These are phyloP conservation scores for Nephrotoma appendiculata DNA, from an alignment of 2,888 invertebrate species.

Conservation along the genomic window DNA sequence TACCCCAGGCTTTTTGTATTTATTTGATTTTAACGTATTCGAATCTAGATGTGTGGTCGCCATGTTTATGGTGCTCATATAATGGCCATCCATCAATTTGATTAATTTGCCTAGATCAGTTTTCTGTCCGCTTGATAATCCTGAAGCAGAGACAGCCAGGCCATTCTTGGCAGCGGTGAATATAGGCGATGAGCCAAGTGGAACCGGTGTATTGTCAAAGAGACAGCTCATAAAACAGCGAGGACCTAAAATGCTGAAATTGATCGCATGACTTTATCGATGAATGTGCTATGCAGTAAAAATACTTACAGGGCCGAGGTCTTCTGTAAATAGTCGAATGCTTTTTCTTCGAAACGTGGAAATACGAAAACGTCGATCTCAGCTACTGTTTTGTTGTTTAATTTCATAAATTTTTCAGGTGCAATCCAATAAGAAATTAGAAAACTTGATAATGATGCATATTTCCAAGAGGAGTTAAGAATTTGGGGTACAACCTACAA, in stretches of 20 bases:
- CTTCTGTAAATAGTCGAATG: conserved; percentile 47
- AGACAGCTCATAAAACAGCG: conserved; percentile 63
- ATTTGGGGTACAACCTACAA: no score
- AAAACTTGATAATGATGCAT: no score
- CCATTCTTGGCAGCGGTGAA: conserved; percentile 70
- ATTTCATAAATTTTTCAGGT: conserved; percentile 40
- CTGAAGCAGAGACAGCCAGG: conserved; percentile 51
- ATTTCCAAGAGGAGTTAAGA: no score
- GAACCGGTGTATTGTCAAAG: conserved; percentile 54
- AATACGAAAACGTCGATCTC: conserved; percentile 65
- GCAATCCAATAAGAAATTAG: no score
- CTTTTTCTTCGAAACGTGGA: conserved; percentile 57
- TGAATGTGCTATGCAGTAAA: not conserved
- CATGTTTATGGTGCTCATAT: conserved; percentile 43
- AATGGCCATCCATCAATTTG: conserved; percentile 64
- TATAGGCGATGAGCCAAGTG: conserved; percentile 59
- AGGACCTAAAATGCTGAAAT: conserved; percentile 61
- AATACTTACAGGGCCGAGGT: conserved; percentile 55
- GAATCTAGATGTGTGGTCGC: conserved; percentile 72
- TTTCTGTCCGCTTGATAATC: conserved; percentile 36
- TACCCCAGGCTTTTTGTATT: conserved; percentile 45
- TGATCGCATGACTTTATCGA: not conserved
- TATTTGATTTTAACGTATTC: conserved; percentile 57
- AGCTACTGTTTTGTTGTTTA: conserved; percentile 39
- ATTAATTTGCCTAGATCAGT: conserved; percentile 36